Base-by-base conservation (phyloP, 2,113 vertebrate genomes). In the Limanda limanda region DNA sequence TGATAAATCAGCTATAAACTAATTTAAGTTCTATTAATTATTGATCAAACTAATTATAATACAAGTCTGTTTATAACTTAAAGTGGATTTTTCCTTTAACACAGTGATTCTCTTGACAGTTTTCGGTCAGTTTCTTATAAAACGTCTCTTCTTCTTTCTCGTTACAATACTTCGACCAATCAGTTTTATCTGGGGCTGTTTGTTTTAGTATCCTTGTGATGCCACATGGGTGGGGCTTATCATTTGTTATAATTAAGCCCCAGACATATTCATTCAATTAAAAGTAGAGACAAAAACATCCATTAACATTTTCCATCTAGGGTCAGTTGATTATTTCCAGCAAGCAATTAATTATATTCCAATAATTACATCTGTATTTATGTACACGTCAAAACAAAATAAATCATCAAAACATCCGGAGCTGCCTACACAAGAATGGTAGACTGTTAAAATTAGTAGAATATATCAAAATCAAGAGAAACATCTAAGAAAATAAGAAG, bases 331-430 rank as follows among this genome's bases (percentile, higher is more conserved):
- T 88, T 79, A 85, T 78, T 90, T 86, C 51, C 85, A 89, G 84
- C 87, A 85, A 85, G 84, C 84, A 79, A 65, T 83, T 86, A 78
- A 69, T 84, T 81, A 76, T 79, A 82, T 82, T 88, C 86, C 78
- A 89, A 88, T 90, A 90, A 88, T 66, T 86, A 80, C 79, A 85
- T 92, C 89, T 91, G 76, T 85, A 83, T 89, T 84, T 92, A 90
- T 91, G 64, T 84, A 92, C 86, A 91, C 76, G 63, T 82, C 74
- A 62, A 67, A 59, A 76, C 78, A 31, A 84, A 84, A 78, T 40
- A 69, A 74, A 78, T 72, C 65, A 71, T 72, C 55, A 61, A 58
- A 65, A 67, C 18, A 67, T 76, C 59, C 65, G 70, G 60, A 88
- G 82, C 73, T 66, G 85, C 75, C 79, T 78, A 87, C 87, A 20